Percentiles rank a stretch among this genome's conserved stretches.
Evolutionary conservation across 2,113 vertebrate species (phyloP).

Genomic region (Paedocypris sp.): DNA sequence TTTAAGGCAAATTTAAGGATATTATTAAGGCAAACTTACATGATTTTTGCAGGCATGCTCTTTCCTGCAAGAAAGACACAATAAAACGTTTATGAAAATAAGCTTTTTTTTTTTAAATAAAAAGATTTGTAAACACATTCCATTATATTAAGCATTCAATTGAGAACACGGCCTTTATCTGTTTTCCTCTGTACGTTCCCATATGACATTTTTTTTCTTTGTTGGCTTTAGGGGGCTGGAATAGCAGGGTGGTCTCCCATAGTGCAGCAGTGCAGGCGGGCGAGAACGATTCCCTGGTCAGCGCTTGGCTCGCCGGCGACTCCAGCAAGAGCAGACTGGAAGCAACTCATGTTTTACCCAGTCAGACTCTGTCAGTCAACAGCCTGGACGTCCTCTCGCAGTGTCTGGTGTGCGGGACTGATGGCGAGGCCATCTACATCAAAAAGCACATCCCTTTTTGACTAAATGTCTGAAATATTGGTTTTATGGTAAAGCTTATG

Average conservation of each 20-base stretch:
- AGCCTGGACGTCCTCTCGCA: constrained; percentile 85
- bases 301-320: constrained; percentile 80
- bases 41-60: no score
- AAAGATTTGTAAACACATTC: no score
- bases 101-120: no score
- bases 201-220: not conserved
- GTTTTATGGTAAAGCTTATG: not conserved
- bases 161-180: not conserved
- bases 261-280: constrained; percentile 59
- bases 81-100: no score
- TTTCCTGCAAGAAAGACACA: no score
- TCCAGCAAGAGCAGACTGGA: constrained; percentile 83
- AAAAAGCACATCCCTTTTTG: constrained; percentile 69
- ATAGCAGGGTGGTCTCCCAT: constrained; percentile 68
- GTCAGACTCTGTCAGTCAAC: constrained; percentile 84
- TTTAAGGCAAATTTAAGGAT: no score
- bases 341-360: constrained; percentile 84
- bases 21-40: no score
- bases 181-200: not conserved
- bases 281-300: constrained; percentile 70
- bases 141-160: no score
- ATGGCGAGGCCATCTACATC: constrained; percentile 87
- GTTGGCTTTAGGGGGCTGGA: constrained; percentile 71
- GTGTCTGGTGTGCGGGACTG: constrained; percentile 90
- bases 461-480: not conserved